Conservation (phyloP, 2,113 vertebrate genomes). For the Chlamydotis undulata region DNA sequence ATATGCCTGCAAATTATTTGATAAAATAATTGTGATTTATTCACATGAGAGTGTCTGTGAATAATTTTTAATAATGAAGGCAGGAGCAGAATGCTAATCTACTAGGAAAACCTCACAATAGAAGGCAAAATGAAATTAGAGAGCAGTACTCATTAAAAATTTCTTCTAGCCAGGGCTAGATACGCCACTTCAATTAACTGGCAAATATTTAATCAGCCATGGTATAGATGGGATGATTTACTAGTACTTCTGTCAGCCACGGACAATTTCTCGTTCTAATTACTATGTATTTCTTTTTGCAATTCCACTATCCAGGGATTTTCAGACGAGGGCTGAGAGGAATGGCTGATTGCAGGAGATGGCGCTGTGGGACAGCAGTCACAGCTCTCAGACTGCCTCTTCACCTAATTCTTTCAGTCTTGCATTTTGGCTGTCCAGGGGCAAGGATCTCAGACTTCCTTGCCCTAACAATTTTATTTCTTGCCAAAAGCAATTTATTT, state of each 20-base stretch:
- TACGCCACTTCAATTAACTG: neutral
- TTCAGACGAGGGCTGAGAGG: neutral
- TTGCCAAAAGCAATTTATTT: neutral
- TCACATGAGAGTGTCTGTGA: neutral
- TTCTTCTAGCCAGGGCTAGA: neutral
- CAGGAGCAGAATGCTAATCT: neutral
- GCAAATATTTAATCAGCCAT: neutral
- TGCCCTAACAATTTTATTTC: neutral
- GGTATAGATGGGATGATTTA: neutral
- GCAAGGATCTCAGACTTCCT: neutral
- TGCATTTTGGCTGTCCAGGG: neutral
- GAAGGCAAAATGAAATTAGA: neutral
- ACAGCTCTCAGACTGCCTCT: neutral
- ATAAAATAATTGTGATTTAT: neutral
- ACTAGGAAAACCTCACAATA: neutral
- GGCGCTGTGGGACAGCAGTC: conserved; percentile 50
- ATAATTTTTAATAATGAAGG: neutral
- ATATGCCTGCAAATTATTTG: neutral
- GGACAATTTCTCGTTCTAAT: neutral
- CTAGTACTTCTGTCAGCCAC: neutral
- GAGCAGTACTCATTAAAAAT: neutral
- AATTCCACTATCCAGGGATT: neutral
- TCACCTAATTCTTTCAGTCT: neutral
- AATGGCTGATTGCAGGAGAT: neutral
- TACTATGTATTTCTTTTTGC: accelerated